Conservation (phyloP, 2,113 vertebrate genomes). For the Benitochromis conjunctus region DNA sequence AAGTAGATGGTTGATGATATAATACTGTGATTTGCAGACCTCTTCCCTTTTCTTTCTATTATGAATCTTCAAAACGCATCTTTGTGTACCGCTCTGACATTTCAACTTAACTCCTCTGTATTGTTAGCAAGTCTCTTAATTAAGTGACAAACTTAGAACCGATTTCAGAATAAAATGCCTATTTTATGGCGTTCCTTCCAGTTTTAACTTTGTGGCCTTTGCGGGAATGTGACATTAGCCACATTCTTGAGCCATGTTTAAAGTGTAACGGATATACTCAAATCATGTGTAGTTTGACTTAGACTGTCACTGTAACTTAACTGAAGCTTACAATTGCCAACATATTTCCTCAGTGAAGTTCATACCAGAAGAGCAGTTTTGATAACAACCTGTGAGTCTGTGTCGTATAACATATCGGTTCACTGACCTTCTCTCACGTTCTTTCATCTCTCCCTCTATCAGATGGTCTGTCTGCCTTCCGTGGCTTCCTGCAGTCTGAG, state of each 20-base stretch:
- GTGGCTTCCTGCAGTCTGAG: constrained; percentile 89
- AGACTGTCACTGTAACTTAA: background rate
- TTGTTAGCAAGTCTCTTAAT: background rate
- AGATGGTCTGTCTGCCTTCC: constrained; percentile 89
- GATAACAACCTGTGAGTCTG: background rate
- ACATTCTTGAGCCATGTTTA: background rate
- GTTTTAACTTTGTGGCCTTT: background rate
- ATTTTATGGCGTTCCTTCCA: background rate
- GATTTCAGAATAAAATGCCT: background rate
- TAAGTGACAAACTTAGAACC: background rate
- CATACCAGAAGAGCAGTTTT: background rate
- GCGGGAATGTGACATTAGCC: background rate
- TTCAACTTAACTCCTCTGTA: background rate
- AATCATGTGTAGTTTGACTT: background rate
- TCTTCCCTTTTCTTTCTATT: background rate
- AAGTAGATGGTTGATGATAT: background rate
- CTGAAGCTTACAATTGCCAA: background rate
- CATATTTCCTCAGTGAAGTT: background rate
- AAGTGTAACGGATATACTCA: background rate
- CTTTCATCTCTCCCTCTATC: background rate
- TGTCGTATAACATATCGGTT: background rate
- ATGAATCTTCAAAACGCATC: background rate
- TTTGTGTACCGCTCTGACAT: background rate
- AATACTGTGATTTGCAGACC: background rate
- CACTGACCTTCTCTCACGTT: background rate